These are phyloP conservation scores for Microcebus griseorufus DNA, from an alignment of 2,113 vertebrate genomes.

Conservation along the genomic window DNA sequence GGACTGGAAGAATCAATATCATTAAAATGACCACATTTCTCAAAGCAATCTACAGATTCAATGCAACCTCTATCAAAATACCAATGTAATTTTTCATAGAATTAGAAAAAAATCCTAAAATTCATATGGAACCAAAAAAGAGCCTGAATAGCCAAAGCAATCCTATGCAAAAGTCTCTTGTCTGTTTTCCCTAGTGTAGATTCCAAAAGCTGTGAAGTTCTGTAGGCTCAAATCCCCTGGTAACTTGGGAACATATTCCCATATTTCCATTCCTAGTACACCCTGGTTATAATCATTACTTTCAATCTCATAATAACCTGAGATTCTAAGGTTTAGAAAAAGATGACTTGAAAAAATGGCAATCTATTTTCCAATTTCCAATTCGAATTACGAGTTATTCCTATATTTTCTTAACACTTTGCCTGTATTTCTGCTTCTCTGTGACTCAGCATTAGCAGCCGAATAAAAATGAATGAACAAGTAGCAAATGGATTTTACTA, in stretches of 20 bases:
- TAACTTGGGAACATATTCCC: rapidly evolving
- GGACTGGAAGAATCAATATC: no score
- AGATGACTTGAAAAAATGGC: background rate
- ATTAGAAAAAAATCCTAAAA: no score
- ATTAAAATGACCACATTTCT: no score
- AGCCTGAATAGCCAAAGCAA: no score
- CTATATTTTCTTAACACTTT: background rate
- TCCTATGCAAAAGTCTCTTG: no score
- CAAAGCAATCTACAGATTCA: no score
- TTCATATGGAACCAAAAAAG: no score
- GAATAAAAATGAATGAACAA: slow-evolving; percentile 11
- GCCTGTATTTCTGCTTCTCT: background rate
- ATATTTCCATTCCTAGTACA: background rate
- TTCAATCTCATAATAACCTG: background rate
- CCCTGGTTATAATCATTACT: background rate
- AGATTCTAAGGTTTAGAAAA: background rate
- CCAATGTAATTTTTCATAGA: no score
- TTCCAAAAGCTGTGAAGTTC: background rate
- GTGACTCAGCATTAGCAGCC: background rate
- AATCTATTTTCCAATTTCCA: background rate
- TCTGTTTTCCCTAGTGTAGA: background rate
- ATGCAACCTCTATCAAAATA: no score
- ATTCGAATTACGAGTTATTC: background rate
- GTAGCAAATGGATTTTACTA: background rate
- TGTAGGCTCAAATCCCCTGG: no score